A percentile compares a stretch with the other conserved stretches of the same genome.
Conservation (phyloP, 1,140 invertebrate genomes). For the Macrobrachium rosenbergii region DNA sequence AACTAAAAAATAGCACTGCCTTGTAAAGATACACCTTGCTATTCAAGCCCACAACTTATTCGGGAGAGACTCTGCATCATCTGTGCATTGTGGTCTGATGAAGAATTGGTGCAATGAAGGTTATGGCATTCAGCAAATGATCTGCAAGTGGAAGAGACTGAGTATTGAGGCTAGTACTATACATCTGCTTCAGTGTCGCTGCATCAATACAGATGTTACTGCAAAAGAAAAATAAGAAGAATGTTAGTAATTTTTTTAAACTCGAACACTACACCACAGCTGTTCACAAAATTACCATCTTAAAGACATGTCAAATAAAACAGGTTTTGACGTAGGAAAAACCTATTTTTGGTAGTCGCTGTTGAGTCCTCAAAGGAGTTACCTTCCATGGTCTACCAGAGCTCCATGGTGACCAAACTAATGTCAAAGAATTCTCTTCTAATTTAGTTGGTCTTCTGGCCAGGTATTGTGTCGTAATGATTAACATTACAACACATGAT, state of each 20-base stretch:
- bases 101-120: slow-evolving; percentile 29
- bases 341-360: too few species aligned
- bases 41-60: background rate
- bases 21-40: too few species aligned
- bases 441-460: too few species aligned
- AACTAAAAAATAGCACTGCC: too few species aligned
- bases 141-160: slow-evolving; percentile 24
- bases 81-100: slow-evolving; percentile 13
- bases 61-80: background rate
- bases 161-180: slow-evolving; percentile 47
- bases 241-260: background rate
- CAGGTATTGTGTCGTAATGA: too few species aligned
- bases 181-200: slow-evolving; percentile 42
- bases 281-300: background rate
- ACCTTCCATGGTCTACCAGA: too few species aligned
- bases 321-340: too few species aligned
- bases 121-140: slow-evolving; percentile 37
- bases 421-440: too few species aligned
- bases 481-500: too few species aligned
- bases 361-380: too few species aligned
- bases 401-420: too few species aligned
- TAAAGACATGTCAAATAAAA: too few species aligned
- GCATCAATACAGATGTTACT: slow-evolving; percentile 1
- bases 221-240: background rate
- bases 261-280: background rate